Base-by-base conservation (phyloP, 2,113 vertebrate genomes). In the Lepisosteus osseus region DNA sequence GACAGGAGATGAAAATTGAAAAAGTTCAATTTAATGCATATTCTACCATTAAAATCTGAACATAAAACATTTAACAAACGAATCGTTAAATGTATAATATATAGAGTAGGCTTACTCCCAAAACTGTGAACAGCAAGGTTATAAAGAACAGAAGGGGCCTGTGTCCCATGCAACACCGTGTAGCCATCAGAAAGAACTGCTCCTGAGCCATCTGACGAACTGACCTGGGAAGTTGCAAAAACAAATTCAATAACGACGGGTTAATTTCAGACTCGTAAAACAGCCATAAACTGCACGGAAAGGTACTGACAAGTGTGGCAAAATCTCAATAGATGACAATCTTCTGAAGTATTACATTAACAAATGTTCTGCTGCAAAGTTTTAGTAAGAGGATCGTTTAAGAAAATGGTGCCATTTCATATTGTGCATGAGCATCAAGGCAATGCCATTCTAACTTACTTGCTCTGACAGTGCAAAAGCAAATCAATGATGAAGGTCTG, bases 141-240 rank as follows among this genome's bases (percentile, higher is more conserved):
- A 99, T 98, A 83, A 99, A 99, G 89, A 99, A 99, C 73, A 99
- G 94, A 17, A 99, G 94, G 75, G 97, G 97, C 77, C 97, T 90
- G 79, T 99, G 96, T 84, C 96, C 97, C 97, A 99, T 99, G 81
- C 97, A 99, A 83, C 97, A 99, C 86, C 97, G 91, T 29, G 97
- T 99, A 76, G 96, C 97, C 97, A 98, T 99, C 80, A 99, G 91
- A 83, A 99, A 99, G 87, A 99, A 99, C 67, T 99, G 97, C 74
- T 99, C 97, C 82, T 99, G 97, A 54, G 97, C 95, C 94, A 99
- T 97, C 84, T 98, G 96, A 83, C 97, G 96, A 82, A 99, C 97
- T 56, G 94, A 95, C 88, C 97, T 99, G 84, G 76, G 85, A 87
- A 71, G 1, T 29, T 29, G 29, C 29, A 29, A 29, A 29, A 29